Conservation (phyloP, 1,140 invertebrate species). For the Drosophila dunni region DNA sequence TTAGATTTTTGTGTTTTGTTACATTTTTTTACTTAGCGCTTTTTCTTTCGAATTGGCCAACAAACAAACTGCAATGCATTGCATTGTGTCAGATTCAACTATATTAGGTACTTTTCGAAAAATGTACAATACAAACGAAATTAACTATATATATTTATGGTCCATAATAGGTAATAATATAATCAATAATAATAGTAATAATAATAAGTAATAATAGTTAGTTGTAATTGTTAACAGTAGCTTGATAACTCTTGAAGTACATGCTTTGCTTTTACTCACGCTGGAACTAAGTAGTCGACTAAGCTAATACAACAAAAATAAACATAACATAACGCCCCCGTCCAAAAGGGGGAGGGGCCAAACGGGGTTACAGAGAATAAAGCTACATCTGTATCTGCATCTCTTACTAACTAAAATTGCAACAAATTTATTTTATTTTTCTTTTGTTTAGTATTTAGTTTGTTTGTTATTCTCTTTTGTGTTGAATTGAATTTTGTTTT, state of each 20-base stretch:
- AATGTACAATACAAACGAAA: slow-evolving; percentile 62
- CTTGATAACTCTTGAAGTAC: slow-evolving; percentile 58
- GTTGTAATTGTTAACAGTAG: slow-evolving; percentile 65
- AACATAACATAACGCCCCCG: slow-evolving; percentile 18
- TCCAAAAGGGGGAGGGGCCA: background rate
- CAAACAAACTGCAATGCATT: slow-evolving; percentile 53
- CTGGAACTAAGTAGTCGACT: slow-evolving; percentile 76
- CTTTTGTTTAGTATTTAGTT: background rate
- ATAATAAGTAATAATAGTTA: slow-evolving; percentile 50
- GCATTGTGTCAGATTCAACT: slow-evolving; percentile 41
- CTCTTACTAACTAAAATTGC: slow-evolving; percentile 71
- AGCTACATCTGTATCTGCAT: slow-evolving; percentile 69
- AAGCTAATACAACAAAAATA: slow-evolving; percentile 63
- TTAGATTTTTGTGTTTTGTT: slow-evolving; percentile 20
- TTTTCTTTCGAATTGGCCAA: slow-evolving; percentile 55
- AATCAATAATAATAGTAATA: too few relatives aligned
- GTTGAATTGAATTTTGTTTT: slow-evolving; percentile 27
- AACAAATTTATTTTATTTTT: slow-evolving; percentile 58
- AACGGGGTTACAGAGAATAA: slow-evolving; percentile 43
- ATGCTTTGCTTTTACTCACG: slow-evolving; percentile 37
- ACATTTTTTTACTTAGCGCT: background rate
- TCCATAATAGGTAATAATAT: slow-evolving; percentile 1
- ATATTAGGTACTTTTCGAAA: slow-evolving; percentile 67
- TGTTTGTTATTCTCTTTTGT: background rate
- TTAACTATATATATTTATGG: slow-evolving; percentile 56